phyloP scores from a whole-genome alignment of 2,888 invertebrate genomes.

The Leptinotarsa rubiginosa region DNA sequence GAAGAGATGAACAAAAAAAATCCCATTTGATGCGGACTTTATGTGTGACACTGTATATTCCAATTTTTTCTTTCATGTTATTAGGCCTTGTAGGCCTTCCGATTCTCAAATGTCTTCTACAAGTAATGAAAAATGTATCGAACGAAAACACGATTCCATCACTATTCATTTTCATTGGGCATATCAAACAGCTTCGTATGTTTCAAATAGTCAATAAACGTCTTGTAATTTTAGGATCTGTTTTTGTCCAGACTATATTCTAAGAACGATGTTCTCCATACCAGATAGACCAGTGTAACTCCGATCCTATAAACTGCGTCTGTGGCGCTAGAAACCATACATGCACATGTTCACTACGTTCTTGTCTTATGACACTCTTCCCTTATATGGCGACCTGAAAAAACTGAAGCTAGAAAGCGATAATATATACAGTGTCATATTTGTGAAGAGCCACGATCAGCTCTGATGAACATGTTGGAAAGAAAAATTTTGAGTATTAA shows the following conservation, averaged over 20 bases:
- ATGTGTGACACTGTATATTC: too few relatives aligned
- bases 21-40: too few relatives aligned
- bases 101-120: too few relatives aligned
- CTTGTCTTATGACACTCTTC: slow-evolving; percentile 44
- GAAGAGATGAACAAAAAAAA: too few relatives aligned
- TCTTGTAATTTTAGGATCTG: neutral
- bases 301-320: slow-evolving; percentile 29
- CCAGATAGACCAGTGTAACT: slow-evolving; percentile 38
- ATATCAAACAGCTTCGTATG: too few relatives aligned
- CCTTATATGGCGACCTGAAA: slow-evolving; percentile 41
- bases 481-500: neutral
- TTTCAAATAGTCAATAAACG: neutral
- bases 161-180: too few relatives aligned
- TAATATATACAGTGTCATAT: slow-evolving; percentile 21
- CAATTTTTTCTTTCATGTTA: too few relatives aligned
- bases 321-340: slow-evolving; percentile 47
- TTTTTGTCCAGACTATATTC: slow-evolving; percentile 12
- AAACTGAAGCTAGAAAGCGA: slow-evolving; percentile 32
- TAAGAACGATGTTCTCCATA: slow-evolving; percentile 12
- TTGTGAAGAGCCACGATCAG: neutral
- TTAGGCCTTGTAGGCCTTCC: too few relatives aligned
- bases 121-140: too few relatives aligned
- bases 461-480: neutral
- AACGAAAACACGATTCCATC: too few relatives aligned
- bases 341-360: slow-evolving; percentile 45